Conservation (phyloP, 2,797 vertebrate genomes). For the Enteromius radiatus region DNA sequence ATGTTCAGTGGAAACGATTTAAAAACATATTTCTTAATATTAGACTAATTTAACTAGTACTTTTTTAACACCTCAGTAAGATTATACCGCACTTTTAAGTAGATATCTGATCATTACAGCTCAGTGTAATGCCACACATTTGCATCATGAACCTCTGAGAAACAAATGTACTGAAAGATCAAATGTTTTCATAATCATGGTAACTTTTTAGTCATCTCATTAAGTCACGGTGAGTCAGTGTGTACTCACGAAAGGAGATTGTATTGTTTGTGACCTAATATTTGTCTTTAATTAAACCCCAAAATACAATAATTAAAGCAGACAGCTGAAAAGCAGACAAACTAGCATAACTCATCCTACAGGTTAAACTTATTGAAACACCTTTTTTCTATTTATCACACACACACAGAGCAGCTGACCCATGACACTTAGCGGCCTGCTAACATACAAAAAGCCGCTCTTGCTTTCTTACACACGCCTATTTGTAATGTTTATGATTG, state of each 20-base stretch:
- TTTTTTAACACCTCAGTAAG: neutral
- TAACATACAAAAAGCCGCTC: slow-evolving; percentile 51
- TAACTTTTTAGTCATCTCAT: slow-evolving; percentile 23
- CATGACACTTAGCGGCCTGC: slow-evolving; percentile 63
- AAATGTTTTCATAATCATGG: slow-evolving; percentile 26
- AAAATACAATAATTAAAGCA: slow-evolving; percentile 34
- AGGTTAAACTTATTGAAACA: slow-evolving; percentile 43
- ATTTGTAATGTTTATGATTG: slow-evolving; percentile 42
- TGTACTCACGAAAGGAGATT: neutral
- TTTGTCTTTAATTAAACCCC: slow-evolving; percentile 26
- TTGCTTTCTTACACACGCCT: slow-evolving; percentile 22
- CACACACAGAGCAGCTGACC: slow-evolving; percentile 56
- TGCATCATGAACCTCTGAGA: slow-evolving; percentile 9
- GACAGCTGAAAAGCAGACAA: slow-evolving; percentile 53
- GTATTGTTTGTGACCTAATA: slow-evolving; percentile 44
- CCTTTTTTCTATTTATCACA: slow-evolving; percentile 51
- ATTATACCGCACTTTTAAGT: neutral
- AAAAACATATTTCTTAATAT: neutral
- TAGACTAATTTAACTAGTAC: neutral
- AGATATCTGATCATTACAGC: neutral
- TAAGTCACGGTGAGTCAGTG: slow-evolving; percentile 32
- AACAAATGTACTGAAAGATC: slow-evolving; percentile 3
- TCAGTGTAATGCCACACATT: slow-evolving; percentile 4
- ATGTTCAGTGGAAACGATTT: neutral
- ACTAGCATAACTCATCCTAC: slow-evolving; percentile 54